These are phyloP conservation scores for Hylyphantes graminicola DNA, from an alignment of 1,140 invertebrate species.

Conservation along the genomic window DNA sequence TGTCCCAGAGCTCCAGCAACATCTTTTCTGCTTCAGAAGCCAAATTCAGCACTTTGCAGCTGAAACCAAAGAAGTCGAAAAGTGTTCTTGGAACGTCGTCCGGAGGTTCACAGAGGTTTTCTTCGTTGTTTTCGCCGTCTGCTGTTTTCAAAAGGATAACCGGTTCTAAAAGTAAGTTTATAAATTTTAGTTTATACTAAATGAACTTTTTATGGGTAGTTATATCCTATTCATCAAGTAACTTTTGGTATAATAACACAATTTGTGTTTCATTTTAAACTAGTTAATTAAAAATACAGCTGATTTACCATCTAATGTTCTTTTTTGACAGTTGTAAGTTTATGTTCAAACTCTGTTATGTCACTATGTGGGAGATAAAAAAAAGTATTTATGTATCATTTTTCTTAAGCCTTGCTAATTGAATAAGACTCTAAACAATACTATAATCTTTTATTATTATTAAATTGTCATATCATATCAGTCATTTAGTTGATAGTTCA, in stretches of 20 bases:
- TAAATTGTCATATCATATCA: too few species aligned
- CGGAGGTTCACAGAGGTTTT: slow-evolving; percentile 21
- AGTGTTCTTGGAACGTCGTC: background rate
- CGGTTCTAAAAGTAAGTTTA: slow-evolving; percentile 54
- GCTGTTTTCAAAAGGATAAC: slow-evolving; percentile 62
- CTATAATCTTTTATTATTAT: too few species aligned
- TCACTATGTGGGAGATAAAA: too few species aligned
- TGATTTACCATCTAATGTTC: too few species aligned
- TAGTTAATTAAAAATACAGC: background rate
- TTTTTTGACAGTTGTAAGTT: too few species aligned
- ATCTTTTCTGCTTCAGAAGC: slow-evolving; percentile 22
- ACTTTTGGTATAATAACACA: too few species aligned
- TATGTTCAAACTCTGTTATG: too few species aligned
- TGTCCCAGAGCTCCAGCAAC: slow-evolving; percentile 53
- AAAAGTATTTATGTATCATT: too few species aligned
- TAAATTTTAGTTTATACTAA: background rate
- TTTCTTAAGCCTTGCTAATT: too few species aligned
- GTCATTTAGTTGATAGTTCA: too few species aligned
- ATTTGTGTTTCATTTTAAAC: background rate
- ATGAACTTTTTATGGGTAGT: background rate
- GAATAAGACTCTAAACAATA: too few species aligned
- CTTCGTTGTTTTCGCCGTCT: slow-evolving; percentile 62
- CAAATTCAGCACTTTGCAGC: slow-evolving; percentile 46
- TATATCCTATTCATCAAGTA: background rate
- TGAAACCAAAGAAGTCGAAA: slow-evolving; percentile 40